Percentiles rank a stretch among this genome's conserved stretches.
These are phyloP conservation scores for Arremon aurantiirostris DNA, from an alignment of 2,797 vertebrate species.

Conservation along the genomic window DNA sequence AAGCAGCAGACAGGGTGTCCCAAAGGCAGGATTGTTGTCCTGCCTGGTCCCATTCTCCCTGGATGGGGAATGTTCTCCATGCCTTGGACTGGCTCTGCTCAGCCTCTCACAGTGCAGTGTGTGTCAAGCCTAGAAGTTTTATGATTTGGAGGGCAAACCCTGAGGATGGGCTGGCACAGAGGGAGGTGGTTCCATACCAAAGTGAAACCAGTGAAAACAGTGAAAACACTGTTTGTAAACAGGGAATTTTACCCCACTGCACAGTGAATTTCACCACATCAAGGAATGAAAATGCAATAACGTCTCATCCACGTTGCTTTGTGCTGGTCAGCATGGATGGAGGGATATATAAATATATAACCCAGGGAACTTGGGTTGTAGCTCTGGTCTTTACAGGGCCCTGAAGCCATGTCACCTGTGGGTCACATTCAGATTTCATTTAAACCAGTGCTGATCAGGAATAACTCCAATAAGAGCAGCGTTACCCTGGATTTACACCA, in stretches of 20 bases:
- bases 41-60: neutral
- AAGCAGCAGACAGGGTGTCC: neutral
- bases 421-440: slow-evolving; percentile 41
- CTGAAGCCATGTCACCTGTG: neutral
- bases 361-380: neutral
- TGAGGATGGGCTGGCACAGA: neutral
- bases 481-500: slow-evolving; percentile 50
- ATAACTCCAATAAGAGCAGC: slow-evolving; percentile 23
- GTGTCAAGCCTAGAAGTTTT: neutral
- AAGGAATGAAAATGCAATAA: neutral
- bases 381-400: neutral
- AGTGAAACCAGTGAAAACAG: no score
- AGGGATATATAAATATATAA: neutral
- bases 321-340: neutral
- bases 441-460: slow-evolving; percentile 38
- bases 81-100: neutral
- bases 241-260: neutral
- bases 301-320: neutral
- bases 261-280: neutral
- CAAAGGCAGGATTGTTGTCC: neutral
- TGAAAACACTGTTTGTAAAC: neutral
- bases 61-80: neutral
- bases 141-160: neutral
- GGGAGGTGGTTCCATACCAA: neutral
- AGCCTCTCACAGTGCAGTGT: neutral